Percentiles rank a stretch among this genome's conserved stretches.
phyloP scores from a whole-genome alignment of 2,113 vertebrate species.

The Zosterops hypoxanthus region DNA sequence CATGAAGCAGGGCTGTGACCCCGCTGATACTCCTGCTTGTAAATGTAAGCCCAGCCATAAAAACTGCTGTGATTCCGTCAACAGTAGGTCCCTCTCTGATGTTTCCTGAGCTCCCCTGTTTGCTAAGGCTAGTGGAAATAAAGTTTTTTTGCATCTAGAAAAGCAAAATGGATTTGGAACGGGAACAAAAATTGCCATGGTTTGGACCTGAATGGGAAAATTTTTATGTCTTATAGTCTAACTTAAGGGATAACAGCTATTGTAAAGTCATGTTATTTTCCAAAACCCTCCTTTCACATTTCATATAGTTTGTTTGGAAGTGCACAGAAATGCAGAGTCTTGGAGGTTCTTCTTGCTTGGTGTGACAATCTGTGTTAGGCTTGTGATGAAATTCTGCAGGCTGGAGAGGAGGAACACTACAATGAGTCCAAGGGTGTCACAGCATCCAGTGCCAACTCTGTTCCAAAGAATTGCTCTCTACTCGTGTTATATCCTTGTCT shows the following conservation, averaged over 20 bases:
- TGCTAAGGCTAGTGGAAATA: conserved; percentile 5
- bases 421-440: fast-evolving
- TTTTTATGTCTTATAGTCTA: background rate
- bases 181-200: background rate
- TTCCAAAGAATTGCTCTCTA: background rate
- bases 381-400: background rate
- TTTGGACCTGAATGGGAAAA: background rate
- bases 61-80: conserved; percentile 73
- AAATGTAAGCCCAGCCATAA: conserved; percentile 77
- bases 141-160: background rate
- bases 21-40: conserved; percentile 71
- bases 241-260: background rate
- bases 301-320: background rate
- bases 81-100: conserved; percentile 49
- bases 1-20: conserved; percentile 78
- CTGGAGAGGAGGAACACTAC: fast-evolving
- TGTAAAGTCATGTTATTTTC: background rate
- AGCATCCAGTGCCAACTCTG: fast-evolving
- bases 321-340: background rate
- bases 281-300: background rate
- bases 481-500: background rate
- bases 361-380: background rate
- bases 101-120: conserved; percentile 44
- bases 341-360: background rate
- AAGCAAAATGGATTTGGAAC: background rate